phyloP scores from a whole-genome alignment of 2,888 invertebrate genomes.

The Drosophila nigricruria region DNA sequence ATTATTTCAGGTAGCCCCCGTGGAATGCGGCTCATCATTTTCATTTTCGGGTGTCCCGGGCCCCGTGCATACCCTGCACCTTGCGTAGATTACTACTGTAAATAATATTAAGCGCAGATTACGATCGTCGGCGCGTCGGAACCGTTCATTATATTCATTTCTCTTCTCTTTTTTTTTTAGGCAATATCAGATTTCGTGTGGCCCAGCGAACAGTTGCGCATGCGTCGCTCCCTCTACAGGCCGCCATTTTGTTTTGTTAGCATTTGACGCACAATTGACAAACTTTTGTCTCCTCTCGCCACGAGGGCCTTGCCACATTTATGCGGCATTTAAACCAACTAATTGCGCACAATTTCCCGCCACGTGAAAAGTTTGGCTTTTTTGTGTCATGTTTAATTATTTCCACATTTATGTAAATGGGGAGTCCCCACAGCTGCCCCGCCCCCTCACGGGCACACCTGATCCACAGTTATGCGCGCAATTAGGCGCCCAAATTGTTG shows the following conservation, averaged over 20 bases:
- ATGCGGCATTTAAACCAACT: conserved; percentile 83
- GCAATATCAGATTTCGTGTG: conserved; percentile 67
- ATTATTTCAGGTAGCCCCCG: conserved; percentile 78
- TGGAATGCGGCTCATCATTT: conserved; percentile 51
- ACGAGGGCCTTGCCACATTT: conserved; percentile 64
- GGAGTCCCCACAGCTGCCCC: neutral
- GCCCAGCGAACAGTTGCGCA: conserved; percentile 61
- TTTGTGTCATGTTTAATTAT: conserved; percentile 79
- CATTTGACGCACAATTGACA: conserved; percentile 74
- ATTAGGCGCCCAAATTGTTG: conserved; percentile 73
- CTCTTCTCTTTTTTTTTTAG: conserved; percentile 11
- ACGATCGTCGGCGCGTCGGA: conserved; percentile 60
- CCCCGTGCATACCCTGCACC: conserved; percentile 46
- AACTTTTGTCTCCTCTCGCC: conserved; percentile 28
- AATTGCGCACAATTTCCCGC: conserved; percentile 77
- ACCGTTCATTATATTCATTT: conserved; percentile 73
- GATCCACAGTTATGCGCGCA: conserved; percentile 62
- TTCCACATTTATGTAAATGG: conserved; percentile 76
- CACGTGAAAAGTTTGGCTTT: conserved; percentile 59
- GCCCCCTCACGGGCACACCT: neutral
- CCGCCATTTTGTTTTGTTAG: conserved; percentile 46
- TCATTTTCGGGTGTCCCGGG: conserved; percentile 31
- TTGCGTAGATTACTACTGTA: conserved; percentile 82
- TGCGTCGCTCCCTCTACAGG: conserved; percentile 41
- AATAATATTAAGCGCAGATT: conserved; percentile 80